Evolutionary conservation across 2,888 invertebrate genomes (phyloP).

Genomic region (Diloba caeruleocephala): DNA sequence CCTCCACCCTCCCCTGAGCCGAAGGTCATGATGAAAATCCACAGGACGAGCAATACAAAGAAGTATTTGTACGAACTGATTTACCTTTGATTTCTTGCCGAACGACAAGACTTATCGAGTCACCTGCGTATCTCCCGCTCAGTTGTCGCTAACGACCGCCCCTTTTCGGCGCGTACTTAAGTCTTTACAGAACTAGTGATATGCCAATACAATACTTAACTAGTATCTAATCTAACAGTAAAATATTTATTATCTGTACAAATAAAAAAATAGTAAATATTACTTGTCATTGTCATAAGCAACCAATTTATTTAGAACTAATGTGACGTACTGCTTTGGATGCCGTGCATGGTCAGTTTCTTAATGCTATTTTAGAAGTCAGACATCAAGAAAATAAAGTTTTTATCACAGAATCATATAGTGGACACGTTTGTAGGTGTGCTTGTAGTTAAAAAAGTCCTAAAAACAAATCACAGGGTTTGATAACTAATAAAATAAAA

Average conservation of each 20-base stretch:
- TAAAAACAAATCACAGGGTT: not conserved
- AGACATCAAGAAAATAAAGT: slow-evolving; percentile 22
- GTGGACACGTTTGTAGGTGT: slow-evolving; percentile 22
- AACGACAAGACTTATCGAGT: too few relatives aligned
- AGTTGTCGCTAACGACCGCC: not conserved
- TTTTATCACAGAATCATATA: slow-evolving; percentile 40
- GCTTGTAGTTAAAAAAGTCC: slow-evolving; percentile 8
- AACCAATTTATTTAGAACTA: slow-evolving; percentile 20
- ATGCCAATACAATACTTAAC: slow-evolving; percentile 44
- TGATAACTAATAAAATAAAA: too few relatives aligned
- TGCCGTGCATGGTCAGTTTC: slow-evolving; percentile 17
- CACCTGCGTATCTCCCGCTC: too few relatives aligned
- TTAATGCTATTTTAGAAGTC: slow-evolving; percentile 27
- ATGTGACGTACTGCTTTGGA: slow-evolving; percentile 24
- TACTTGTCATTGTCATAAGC: slow-evolving; percentile 35
- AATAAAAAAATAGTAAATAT: slow-evolving; percentile 36
- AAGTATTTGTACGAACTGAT: too few relatives aligned
- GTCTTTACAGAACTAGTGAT: slow-evolving; percentile 39
- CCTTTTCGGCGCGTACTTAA: slow-evolving; percentile 5
- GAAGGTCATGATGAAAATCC: too few relatives aligned
- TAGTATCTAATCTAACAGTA: slow-evolving; percentile 25
- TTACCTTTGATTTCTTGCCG: too few relatives aligned
- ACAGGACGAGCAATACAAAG: too few relatives aligned
- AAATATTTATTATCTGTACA: slow-evolving; percentile 42
- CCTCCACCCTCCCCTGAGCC: too few relatives aligned